phyloP scores from a whole-genome alignment of 2,113 vertebrate genomes.

The Podarcis muralis region DNA sequence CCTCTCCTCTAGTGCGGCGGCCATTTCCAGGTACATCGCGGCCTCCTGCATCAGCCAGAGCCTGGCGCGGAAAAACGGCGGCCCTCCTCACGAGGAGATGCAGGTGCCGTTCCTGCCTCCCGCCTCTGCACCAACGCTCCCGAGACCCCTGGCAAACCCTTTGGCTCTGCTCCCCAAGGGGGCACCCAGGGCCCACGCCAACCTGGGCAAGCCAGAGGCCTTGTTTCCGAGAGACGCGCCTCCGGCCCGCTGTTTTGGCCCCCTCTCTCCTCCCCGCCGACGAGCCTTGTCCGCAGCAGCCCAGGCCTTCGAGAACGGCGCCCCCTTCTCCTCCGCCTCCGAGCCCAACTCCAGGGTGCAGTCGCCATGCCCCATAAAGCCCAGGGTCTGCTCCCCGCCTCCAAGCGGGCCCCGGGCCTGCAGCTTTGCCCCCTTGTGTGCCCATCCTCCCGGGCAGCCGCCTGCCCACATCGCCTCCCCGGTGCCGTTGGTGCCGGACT shows the following conservation, averaged over 20 bases:
- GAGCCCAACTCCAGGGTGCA: conserved; percentile 81
- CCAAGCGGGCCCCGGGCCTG: conserved; percentile 46
- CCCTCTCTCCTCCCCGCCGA: conserved; percentile 20
- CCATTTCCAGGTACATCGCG: conserved; percentile 80
- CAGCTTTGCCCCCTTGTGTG: conserved; percentile 67
- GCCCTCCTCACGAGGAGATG: background rate
- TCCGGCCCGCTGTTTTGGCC: background rate
- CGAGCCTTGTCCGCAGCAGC: background rate
- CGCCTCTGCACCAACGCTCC: background rate
- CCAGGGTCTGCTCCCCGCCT: conserved; percentile 72
- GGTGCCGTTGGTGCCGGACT: background rate
- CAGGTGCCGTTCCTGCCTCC: background rate
- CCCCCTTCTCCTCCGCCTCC: conserved; percentile 74
- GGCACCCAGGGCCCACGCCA: background rate
- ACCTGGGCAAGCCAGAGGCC: conserved; percentile 35
- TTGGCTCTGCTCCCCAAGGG: background rate
- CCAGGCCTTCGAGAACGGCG: conserved; percentile 56
- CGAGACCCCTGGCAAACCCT: background rate
- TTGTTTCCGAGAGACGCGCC: conserved; percentile 3
- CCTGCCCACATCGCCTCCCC: conserved; percentile 70
- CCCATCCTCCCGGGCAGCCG: conserved; percentile 65
- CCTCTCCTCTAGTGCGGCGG: conserved; percentile 64
- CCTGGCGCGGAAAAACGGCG: conserved; percentile 69
- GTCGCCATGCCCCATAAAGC: conserved; percentile 66
- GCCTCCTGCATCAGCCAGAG: conserved; percentile 86